Evolutionary conservation across 1,140 invertebrate species (phyloP).

Genomic region (Psilanteris sp.): DNA sequence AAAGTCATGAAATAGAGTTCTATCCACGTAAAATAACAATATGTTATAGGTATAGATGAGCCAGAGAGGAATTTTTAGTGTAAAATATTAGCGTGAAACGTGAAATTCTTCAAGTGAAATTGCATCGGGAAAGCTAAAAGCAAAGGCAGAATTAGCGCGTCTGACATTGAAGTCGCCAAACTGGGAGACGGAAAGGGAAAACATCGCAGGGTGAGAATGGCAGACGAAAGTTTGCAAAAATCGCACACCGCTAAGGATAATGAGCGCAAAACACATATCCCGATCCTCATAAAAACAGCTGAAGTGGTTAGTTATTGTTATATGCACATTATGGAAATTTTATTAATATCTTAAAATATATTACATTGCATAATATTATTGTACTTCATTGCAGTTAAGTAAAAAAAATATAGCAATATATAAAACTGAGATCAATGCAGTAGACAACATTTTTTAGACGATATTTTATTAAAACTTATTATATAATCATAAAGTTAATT

Average conservation of each 20-base stretch:
- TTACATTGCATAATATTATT: too few species aligned
- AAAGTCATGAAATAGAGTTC: too few species aligned
- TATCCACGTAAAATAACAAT: too few species aligned
- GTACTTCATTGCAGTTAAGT: background rate
- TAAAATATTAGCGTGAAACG: conserved; percentile 47
- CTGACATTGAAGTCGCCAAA: conserved; percentile 66
- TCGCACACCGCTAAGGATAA: conserved; percentile 69
- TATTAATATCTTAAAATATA: too few species aligned
- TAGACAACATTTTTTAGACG: too few species aligned
- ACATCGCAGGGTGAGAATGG: conserved; percentile 78
- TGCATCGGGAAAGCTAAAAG: conserved; percentile 52
- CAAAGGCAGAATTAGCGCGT: conserved; percentile 12
- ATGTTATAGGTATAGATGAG: conserved; percentile 31
- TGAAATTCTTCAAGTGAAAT: conserved; percentile 56
- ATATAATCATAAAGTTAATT: too few species aligned
- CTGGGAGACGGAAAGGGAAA: conserved; percentile 77
- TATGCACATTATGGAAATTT: conserved; percentile 1
- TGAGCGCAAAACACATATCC: conserved; percentile 69
- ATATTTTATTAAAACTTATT: too few species aligned
- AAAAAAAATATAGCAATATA: too few species aligned
- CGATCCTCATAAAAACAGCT: conserved; percentile 73
- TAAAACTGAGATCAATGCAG: too few species aligned
- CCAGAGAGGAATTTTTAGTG: conserved; percentile 3
- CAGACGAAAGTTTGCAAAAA: conserved; percentile 75
- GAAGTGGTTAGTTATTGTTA: conserved; percentile 74